Evolutionary conservation across 2,113 vertebrate species (phyloP).

Genomic region (Nansenia antarctica): DNA sequence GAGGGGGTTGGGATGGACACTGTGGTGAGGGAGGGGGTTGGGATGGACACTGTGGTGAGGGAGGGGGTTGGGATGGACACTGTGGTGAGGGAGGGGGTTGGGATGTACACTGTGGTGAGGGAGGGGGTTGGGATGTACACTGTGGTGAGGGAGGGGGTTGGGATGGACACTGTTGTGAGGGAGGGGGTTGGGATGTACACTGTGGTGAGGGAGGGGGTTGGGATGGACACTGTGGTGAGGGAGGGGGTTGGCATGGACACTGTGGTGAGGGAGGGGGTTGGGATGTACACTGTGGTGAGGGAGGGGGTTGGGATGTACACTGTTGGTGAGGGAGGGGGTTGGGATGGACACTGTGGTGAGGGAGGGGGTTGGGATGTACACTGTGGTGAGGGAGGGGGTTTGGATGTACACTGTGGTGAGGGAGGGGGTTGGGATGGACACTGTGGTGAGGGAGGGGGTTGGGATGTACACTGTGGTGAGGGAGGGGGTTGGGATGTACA

Average conservation of each 20-base stretch:
- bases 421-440: slow-evolving; percentile 15
- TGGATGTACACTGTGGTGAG: slow-evolving; percentile 18
- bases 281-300: slow-evolving; percentile 11
- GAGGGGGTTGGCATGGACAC: background rate
- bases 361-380: slow-evolving; percentile 15
- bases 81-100: slow-evolving; percentile 21
- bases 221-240: too few species aligned
- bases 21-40: slow-evolving; percentile 21
- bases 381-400: background rate
- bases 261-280: slow-evolving; percentile 21
- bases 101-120: slow-evolving; percentile 11
- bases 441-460: background rate
- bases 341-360: slow-evolving; percentile 19
- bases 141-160: background rate
- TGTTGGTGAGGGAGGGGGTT: background rate
- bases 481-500: slow-evolving; percentile 15
- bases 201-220: too few species aligned
- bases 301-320: too few species aligned
- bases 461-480: slow-evolving; percentile 18
- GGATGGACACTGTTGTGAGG: slow-evolving; percentile 19
- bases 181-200: slow-evolving; percentile 14
- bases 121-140: too few species aligned
- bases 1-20: background rate
- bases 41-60: slow-evolving; percentile 13
- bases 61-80: background rate